These are phyloP conservation scores for Zootoca vivipara DNA, from an alignment of 2,113 vertebrate genomes.

Conservation along the genomic window DNA sequence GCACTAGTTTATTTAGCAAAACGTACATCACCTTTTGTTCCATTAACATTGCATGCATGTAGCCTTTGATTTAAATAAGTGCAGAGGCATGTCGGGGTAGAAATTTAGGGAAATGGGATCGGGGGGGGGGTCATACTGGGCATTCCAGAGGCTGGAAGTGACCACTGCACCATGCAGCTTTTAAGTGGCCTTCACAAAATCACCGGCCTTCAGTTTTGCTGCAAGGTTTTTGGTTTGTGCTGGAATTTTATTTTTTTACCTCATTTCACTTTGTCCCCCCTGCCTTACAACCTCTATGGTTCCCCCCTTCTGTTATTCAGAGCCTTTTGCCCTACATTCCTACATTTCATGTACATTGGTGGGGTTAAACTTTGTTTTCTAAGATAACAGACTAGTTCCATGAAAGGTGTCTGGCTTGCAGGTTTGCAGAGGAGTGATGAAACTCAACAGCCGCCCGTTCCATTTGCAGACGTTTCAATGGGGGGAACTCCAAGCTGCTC, in stretches of 20 bases:
- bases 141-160: not conserved
- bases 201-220: conserved; percentile 14
- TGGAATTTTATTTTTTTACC: not conserved
- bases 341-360: not conserved
- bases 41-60: not conserved
- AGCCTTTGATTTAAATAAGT: conserved; percentile 44
- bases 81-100: conserved; percentile 9
- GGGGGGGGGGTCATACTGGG: not conserved
- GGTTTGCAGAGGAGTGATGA: not conserved
- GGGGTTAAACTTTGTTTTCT: not conserved
- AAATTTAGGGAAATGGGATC: not conserved
- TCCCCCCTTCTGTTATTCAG: not conserved
- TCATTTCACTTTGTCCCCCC: not conserved
- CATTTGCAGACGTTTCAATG: not conserved
- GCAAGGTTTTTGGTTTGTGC: rapidly evolving
- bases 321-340: not conserved
- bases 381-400: not conserved
- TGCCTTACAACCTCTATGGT: not conserved
- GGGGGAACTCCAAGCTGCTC: no score
- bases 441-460: not conserved
- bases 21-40: conserved; percentile 34
- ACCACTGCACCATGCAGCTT: not conserved
- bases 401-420: not conserved
- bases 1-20: conserved; percentile 60
- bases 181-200: not conserved